Evolutionary conservation across 1,140 invertebrate genomes (phyloP), one percentile per base, ranked within the genome.

Genomic region (Drosophila malerkotliana): DNA sequence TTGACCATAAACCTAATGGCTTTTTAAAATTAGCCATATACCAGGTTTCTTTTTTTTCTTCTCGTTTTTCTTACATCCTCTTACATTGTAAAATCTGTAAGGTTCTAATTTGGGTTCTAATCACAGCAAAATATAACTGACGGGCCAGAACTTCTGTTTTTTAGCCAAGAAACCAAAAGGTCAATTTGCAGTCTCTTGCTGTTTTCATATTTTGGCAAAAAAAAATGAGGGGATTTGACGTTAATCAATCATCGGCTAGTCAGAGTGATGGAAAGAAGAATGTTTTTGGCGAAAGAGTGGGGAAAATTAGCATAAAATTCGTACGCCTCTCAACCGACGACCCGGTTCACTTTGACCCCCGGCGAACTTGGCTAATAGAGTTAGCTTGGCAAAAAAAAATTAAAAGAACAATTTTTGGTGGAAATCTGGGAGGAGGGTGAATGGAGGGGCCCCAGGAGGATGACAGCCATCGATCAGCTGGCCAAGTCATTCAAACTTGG

Each of bases 291-390:
- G 34, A 64, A 58, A 66, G 54, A 45, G 60, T 59, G 71, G 41
- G 34, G 48, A 75, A 54, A 54, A 81, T 85, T 81, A 85, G 73
- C 81, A 85, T 77, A 71, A 72, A 57, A 81, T 59, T 77, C 49
- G 59, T 52, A 73, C 53, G 30, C 34, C 32, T 62, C 58, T 67
- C 14, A 67, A 14, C 64, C 12, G 10, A 12, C 79, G 72, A 54
- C 77, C 78, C 66, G 32, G 48, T 64, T 77, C 80, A 72, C 78
- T 78, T 69, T 82, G 79, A 87, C 82, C 82, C 62, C 83, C 30
- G 77, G 81, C 72, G 44, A 12, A 57, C 47, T 39, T 53, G 39
- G 78, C 79, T 77, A 83, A 83, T 84, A 57, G 52, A 64, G 2
- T 34, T 44, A 21, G 18, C 47, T 34, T 44, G 18, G 18, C 47